Conservation (phyloP, 1,140 invertebrate genomes). For the Diabrotica undecimpunctata region DNA sequence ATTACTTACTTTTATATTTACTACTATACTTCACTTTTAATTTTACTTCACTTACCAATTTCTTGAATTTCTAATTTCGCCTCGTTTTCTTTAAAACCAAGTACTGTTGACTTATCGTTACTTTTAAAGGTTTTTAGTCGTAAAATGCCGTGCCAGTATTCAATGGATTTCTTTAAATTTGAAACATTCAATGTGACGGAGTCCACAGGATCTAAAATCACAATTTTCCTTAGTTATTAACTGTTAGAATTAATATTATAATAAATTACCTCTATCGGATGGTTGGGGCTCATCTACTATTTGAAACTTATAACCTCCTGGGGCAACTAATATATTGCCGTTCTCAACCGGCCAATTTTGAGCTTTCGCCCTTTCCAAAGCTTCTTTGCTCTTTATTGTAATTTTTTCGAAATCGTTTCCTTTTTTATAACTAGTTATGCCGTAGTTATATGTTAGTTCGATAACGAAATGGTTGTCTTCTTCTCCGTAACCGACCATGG, state of each 20-base stretch:
- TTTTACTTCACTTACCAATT: conserved; percentile 54
- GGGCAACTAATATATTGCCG: conserved; percentile 64
- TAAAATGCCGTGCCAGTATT: conserved; percentile 80
- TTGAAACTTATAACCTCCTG: conserved; percentile 88
- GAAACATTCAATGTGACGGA: conserved; percentile 79
- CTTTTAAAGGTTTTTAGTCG: conserved; percentile 68
- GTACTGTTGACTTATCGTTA: conserved; percentile 54
- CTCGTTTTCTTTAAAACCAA: conserved; percentile 72
- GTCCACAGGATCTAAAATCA: conserved; percentile 69
- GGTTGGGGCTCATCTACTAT: conserved; percentile 70
- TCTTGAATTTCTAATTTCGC: conserved; percentile 71
- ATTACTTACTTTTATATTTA: no score
- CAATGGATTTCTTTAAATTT: conserved; percentile 69
- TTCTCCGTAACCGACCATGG: conserved; percentile 96
- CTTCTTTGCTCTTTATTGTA: conserved; percentile 75
- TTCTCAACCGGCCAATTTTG: conserved; percentile 59
- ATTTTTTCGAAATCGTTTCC: conserved; percentile 90
- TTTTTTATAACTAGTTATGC: conserved; percentile 76
- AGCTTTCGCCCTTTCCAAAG: conserved; percentile 67
- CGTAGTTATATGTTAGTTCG: conserved; percentile 98
- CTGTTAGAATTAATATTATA: no score
- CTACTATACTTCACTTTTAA: no score
- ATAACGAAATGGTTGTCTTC: conserved; percentile 95
- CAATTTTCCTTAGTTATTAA: neutral
- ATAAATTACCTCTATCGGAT: conserved; percentile 55